A percentile compares a stretch with the other conserved stretches of the same genome.
phyloP scores from a whole-genome alignment of 2,113 vertebrate species.

The Myrmophylax atrothorax region DNA sequence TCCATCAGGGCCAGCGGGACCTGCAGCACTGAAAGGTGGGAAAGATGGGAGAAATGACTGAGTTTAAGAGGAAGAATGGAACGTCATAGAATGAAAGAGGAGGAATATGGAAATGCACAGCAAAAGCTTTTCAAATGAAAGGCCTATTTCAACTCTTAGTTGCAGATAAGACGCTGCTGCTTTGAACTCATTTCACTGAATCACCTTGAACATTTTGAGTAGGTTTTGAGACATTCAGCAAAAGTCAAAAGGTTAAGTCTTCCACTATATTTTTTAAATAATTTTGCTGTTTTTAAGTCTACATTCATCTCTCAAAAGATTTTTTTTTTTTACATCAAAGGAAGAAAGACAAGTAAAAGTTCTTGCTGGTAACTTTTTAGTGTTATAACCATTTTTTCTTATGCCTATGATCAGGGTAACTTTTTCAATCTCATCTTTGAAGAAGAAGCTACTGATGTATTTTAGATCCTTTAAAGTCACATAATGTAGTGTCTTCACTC shows the following conservation, averaged over 20 bases:
- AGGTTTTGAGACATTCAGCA: neutral
- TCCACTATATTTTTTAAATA: neutral
- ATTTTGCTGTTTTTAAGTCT: constrained; percentile 24
- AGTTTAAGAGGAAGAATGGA: neutral
- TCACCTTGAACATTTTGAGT: neutral
- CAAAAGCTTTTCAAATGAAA: neutral
- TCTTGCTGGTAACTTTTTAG: neutral
- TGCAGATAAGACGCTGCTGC: neutral
- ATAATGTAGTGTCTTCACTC: neutral
- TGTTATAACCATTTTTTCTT: neutral
- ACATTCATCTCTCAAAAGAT: neutral
- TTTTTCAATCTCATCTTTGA: constrained; percentile 43
- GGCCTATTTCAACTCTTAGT: neutral
- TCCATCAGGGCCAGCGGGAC: neutral
- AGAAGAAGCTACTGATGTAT: constrained; percentile 29
- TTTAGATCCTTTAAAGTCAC: constrained; percentile 2
- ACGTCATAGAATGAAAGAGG: neutral
- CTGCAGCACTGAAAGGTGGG: neutral
- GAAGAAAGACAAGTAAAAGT: constrained; percentile 39
- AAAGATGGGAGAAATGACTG: neutral
- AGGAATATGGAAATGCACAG: neutral
- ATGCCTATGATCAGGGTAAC: neutral
- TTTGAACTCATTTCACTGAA: constrained; percentile 17
- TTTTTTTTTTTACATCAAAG: constrained; percentile 29
- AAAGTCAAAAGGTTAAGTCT: constrained; percentile 32